Evolutionary conservation across 2,797 vertebrate genomes (phyloP).

Genomic region (Loriculus beryllinus): DNA sequence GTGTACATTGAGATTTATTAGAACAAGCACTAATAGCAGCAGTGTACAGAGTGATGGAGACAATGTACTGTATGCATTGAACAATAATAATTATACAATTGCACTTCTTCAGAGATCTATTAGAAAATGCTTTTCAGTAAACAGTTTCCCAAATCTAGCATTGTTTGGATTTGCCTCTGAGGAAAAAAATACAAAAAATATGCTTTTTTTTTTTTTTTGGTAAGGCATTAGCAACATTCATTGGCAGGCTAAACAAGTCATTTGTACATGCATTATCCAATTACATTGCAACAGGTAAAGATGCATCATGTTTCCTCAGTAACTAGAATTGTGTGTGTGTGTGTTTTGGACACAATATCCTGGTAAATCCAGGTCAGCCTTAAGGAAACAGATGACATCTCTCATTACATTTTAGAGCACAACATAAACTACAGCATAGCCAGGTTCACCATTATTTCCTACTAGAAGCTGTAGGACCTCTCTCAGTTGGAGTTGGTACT

Average conservation of each 20-base stretch:
- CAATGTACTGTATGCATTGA: slow-evolving; percentile 77
- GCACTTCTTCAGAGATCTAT: slow-evolving; percentile 86
- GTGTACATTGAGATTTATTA: slow-evolving; percentile 85
- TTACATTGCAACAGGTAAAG: slow-evolving; percentile 75
- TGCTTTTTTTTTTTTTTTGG: slow-evolving; percentile 58
- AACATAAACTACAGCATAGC: slow-evolving; percentile 60
- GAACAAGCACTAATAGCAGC: slow-evolving; percentile 94
- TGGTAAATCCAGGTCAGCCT: slow-evolving; percentile 19
- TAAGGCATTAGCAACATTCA: slow-evolving; percentile 93
- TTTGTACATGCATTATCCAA: slow-evolving; percentile 87
- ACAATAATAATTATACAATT: slow-evolving; percentile 81
- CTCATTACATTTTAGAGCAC: slow-evolving; percentile 61
- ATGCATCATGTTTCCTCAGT: slow-evolving; percentile 62
- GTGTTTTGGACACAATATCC: not conserved
- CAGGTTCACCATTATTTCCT: slow-evolving; percentile 42
- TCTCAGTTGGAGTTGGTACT: not conserved
- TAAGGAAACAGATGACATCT: slow-evolving; percentile 48
- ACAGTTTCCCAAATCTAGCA: slow-evolving; percentile 75
- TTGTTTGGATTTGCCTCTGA: slow-evolving; percentile 76
- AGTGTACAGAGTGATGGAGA: slow-evolving; percentile 84
- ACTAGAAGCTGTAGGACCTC: slow-evolving; percentile 29
- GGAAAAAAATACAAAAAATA: slow-evolving; percentile 71
- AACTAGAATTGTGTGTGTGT: slow-evolving; percentile 6
- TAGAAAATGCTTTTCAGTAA: slow-evolving; percentile 80
- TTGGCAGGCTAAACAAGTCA: slow-evolving; percentile 83